phyloP scores from a whole-genome alignment of 1,140 invertebrate species.

The Megathymus violae region DNA sequence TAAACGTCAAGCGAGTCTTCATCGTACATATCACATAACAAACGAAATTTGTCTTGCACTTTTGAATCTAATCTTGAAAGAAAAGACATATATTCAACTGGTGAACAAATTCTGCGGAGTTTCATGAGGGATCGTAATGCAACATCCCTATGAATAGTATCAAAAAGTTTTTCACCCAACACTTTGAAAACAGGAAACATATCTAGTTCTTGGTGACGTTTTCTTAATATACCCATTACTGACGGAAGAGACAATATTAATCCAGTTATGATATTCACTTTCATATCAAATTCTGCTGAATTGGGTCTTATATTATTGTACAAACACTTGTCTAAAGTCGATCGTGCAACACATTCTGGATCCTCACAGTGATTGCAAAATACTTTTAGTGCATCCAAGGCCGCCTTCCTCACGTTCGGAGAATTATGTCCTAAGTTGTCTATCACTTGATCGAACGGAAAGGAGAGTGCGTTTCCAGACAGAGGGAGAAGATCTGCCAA shows the following conservation, averaged over 20 bases:
- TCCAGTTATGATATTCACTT: slow-evolving; percentile 86
- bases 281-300: slow-evolving; percentile 82
- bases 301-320: slow-evolving; percentile 81
- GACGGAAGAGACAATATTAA: slow-evolving; percentile 88
- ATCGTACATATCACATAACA: slow-evolving; percentile 87
- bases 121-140: slow-evolving; percentile 87
- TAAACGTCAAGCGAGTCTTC: slow-evolving; percentile 78
- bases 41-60: slow-evolving; percentile 86
- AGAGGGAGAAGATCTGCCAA: slow-evolving; percentile 89
- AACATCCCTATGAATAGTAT: slow-evolving; percentile 88
- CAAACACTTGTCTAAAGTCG: slow-evolving; percentile 87
- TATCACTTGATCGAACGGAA: slow-evolving; percentile 87
- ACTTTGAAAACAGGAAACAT: slow-evolving; percentile 82
- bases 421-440: slow-evolving; percentile 90
- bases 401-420: slow-evolving; percentile 90
- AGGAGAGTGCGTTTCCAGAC: slow-evolving; percentile 86
- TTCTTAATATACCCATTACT: slow-evolving; percentile 83
- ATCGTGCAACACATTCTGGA: slow-evolving; percentile 84
- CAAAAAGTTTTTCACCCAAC: slow-evolving; percentile 87
- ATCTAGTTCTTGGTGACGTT: slow-evolving; percentile 69
- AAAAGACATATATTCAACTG: slow-evolving; percentile 85
- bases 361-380: slow-evolving; percentile 86
- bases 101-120: slow-evolving; percentile 86
- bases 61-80: slow-evolving; percentile 80
- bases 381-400: slow-evolving; percentile 87